Base-by-base conservation (phyloP, 2,113 vertebrate genomes). In the Heptranchias perlo region DNA sequence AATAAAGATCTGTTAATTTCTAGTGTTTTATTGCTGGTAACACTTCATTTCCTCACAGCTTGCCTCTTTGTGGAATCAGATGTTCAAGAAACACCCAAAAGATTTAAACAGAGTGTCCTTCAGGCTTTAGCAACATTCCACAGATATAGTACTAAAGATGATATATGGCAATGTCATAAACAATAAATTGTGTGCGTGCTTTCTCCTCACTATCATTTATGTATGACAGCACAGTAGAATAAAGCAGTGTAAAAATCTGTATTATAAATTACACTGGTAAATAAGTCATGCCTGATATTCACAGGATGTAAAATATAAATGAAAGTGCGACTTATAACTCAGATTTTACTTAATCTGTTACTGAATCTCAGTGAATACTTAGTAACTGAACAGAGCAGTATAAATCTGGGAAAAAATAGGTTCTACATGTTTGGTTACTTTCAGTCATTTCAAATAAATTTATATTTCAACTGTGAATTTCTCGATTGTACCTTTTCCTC, bases 111-210 rank as follows among this genome's bases (percentile, higher is more conserved):
- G 58, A 93, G 14, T 64, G 54, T 62, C 91, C 91, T 93, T 93
- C 91, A 93, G 47, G n/a, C 58, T 93, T 64, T 93, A 62, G 21
- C n/a, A 14, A n/a, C n/a, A 64, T 62, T 93, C 58, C 89, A 93
- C 58, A 93, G 14, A 35, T 35, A 14, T 35, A 35, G 49, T 13
- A 58, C 87, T 58, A 58, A 91, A 52, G 52, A 94, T n/a, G 58
- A 94, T 64, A 64, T n/a, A 44, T 94, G 61, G 35, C 58, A 64
- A 64, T 94, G 35, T n/a, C 39, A 64, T 39, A 39, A 39, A 62
- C 89, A 93, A 61, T 92, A 58, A 61, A 93, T 62, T 62, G 4
- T 64, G 35, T 10, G 54, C 13, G 8, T 94, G 91, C 58, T 39
- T 62, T 64, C 21, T 94, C 91, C 31, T 39, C 35, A 25, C 7